Percentiles rank a stretch among this genome's conserved stretches.
Evolutionary conservation across 1,140 invertebrate species (phyloP).

Genomic region (Zaprionus taronus): DNA sequence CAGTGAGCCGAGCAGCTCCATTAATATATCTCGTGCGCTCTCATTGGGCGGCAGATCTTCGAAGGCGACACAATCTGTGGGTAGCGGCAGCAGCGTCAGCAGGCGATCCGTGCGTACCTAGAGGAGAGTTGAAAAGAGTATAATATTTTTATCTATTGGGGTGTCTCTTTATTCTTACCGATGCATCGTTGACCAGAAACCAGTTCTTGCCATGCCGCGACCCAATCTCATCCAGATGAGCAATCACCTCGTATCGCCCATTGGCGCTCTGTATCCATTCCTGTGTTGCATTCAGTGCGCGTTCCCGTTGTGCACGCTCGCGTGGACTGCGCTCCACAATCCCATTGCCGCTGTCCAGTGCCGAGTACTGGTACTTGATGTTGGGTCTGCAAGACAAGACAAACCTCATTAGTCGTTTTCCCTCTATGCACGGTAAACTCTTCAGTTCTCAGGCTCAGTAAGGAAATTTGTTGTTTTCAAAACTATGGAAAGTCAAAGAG

Average conservation of each 20-base stretch:
- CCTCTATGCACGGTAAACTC: not conserved
- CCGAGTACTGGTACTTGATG: conserved; percentile 88
- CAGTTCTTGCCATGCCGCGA: conserved; percentile 94
- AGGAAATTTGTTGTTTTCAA: conserved; percentile 16
- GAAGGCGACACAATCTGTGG: conserved; percentile 85
- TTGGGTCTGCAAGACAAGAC: conserved; percentile 69
- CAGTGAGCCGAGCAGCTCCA: conserved; percentile 92
- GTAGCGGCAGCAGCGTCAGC: conserved; percentile 90
- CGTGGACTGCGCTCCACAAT: conserved; percentile 87
- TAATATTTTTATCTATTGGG: not conserved
- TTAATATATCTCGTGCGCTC: conserved; percentile 86
- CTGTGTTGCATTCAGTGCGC: conserved; percentile 87
- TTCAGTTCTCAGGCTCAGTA: conserved; percentile 8
- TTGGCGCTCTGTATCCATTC: conserved; percentile 88
- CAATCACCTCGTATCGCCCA: conserved; percentile 90
- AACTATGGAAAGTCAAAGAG: conserved; percentile 37
- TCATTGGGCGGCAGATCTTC: conserved; percentile 85
- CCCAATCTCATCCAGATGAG: conserved; percentile 92
- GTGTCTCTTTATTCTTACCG: conserved; percentile 43
- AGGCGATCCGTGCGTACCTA: conserved; percentile 90
- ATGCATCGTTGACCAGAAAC: conserved; percentile 92
- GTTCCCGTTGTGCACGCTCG: conserved; percentile 87
- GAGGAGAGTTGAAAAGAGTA: not conserved
- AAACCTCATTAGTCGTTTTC: not conserved
- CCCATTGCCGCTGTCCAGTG: conserved; percentile 86